phyloP scores from a whole-genome alignment of 1,140 invertebrate species.

The Neodiprion fabricii region DNA sequence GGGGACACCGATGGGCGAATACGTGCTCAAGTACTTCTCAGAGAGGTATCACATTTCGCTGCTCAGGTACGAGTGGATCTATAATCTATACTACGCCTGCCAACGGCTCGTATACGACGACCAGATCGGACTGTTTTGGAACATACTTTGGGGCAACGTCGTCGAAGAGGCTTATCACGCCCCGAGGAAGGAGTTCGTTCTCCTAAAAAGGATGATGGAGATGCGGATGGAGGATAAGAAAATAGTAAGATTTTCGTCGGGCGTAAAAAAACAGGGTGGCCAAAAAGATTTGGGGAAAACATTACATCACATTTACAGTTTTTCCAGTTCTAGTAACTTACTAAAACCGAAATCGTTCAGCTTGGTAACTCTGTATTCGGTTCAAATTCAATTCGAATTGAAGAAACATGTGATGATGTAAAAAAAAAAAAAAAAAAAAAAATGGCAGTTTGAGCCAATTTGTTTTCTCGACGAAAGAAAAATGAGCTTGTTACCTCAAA shows the following conservation, averaged over 20 bases:
- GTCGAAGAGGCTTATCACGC: constrained; percentile 56
- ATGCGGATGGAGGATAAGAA: constrained; percentile 16
- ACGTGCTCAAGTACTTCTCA: constrained; percentile 55
- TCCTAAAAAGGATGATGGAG: constrained; percentile 11
- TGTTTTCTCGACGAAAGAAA: too few relatives aligned
- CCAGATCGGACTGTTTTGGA: constrained; percentile 57
- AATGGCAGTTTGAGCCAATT: too few relatives aligned
- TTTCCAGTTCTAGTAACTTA: not conserved
- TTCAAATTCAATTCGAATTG: too few relatives aligned
- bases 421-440: too few relatives aligned
- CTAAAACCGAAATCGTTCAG: too few relatives aligned
- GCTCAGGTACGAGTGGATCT: constrained; percentile 58
- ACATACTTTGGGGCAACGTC: constrained; percentile 50
- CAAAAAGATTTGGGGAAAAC: too few relatives aligned
- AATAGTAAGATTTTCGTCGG: not conserved
- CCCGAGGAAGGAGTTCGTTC: constrained; percentile 40
- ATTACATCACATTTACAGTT: too few relatives aligned
- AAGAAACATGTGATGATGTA: too few relatives aligned
- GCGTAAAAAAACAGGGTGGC: too few relatives aligned
- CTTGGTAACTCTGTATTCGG: too few relatives aligned
- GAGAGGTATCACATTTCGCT: constrained; percentile 56
- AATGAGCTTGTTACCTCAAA: too few relatives aligned
- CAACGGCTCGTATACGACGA: constrained; percentile 59
- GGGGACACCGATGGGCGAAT: constrained; percentile 53
- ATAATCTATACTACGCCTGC: constrained; percentile 57